phyloP scores from a whole-genome alignment of 2,113 vertebrate species.

The Myanophis thanlyinensis region DNA sequence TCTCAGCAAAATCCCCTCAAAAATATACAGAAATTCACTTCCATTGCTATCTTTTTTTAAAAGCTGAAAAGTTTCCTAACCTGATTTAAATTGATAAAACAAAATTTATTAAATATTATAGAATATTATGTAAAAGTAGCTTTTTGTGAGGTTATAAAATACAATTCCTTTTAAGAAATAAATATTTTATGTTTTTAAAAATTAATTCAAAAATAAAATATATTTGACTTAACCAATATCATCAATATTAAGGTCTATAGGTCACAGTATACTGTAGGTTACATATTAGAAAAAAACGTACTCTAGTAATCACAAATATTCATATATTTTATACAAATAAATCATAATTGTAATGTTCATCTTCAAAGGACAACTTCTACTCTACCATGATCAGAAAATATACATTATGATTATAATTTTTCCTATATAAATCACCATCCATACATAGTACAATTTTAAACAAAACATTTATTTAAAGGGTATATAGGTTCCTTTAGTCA shows the following conservation, averaged over 20 bases:
- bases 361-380: neutral
- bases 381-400: neutral
- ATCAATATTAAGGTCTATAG: neutral
- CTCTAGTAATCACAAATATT: neutral
- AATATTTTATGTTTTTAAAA: neutral
- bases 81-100: neutral
- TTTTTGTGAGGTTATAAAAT: neutral
- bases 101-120: neutral
- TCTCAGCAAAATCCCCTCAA: neutral
- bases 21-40: neutral
- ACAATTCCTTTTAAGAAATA: constrained; percentile 14
- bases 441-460: neutral
- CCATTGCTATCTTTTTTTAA: neutral
- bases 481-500: neutral
- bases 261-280: neutral
- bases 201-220: neutral
- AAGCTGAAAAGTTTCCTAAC: neutral
- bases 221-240: neutral
- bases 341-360: neutral
- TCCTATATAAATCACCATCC: neutral
- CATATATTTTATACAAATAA: neutral
- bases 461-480: neutral
- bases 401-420: neutral
- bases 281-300: neutral
- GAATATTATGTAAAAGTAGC: neutral